Conservation (phyloP, 2,888 invertebrate genomes). For the Amphipoea oculea region DNA sequence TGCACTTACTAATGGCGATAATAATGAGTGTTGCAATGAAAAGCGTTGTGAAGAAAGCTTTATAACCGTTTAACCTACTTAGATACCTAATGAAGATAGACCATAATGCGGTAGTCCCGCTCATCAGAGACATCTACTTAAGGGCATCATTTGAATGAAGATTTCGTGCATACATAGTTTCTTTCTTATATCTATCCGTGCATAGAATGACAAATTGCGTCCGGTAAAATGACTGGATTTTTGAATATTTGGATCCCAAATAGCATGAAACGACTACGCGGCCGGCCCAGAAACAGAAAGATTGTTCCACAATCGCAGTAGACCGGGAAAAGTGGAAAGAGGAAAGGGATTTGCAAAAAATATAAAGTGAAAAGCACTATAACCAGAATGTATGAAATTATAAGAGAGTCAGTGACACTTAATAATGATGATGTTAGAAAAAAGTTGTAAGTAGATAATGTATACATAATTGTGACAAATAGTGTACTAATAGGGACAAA, state of each 20-base stretch:
- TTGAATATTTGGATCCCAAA: no score
- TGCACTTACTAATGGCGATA: conserved; percentile 19
- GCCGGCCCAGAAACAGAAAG: no score
- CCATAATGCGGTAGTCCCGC: conserved; percentile 41
- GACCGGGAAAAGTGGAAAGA: no score
- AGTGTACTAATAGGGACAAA: background rate
- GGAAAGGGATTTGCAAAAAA: background rate
- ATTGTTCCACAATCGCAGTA: no score
- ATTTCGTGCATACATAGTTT: conserved; percentile 15
- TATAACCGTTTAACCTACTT: conserved; percentile 32
- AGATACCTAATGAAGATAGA: conserved; percentile 53
- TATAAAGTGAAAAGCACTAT: conserved; percentile 6
- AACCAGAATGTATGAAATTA: background rate
- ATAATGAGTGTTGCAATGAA: conserved; percentile 28
- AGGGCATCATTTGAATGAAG: conserved; percentile 37
- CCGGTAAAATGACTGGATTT: no score
- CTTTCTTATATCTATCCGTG: background rate
- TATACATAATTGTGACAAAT: background rate
- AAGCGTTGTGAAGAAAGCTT: conserved; percentile 26
- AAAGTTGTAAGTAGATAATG: background rate
- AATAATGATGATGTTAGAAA: background rate
- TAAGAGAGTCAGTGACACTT: background rate
- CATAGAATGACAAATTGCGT: conserved; percentile 1
- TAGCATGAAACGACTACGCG: no score
- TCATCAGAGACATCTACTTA: conserved; percentile 22